These are phyloP conservation scores for Neodontobutis hainanensis DNA, from an alignment of 2,113 vertebrate species.

Conservation along the genomic window DNA sequence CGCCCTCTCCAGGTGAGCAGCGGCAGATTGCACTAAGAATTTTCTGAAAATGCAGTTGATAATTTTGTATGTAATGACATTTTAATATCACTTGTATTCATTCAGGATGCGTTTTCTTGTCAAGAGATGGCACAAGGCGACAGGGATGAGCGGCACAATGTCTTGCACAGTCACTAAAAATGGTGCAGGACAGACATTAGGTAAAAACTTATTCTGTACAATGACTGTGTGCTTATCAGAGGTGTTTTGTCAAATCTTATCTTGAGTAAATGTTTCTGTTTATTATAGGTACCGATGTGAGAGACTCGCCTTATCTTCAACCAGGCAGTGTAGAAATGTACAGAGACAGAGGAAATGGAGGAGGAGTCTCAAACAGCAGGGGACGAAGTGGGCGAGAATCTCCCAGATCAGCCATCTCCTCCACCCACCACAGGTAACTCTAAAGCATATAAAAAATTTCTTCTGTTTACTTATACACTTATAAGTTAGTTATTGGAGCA, in stretches of 20 bases:
- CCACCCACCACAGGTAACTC: conserved; percentile 81
- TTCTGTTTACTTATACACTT: background rate
- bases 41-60: no score
- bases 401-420: conserved; percentile 80
- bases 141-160: conserved; percentile 72
- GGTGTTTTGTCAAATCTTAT: background rate
- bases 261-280: background rate
- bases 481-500: background rate
- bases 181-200: conserved; percentile 80
- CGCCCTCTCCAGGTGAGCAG: conserved; percentile 88
- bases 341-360: conserved; percentile 76
- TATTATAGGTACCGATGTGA: conserved; percentile 81
- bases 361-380: conserved; percentile 71
- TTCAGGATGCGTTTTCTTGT: conserved; percentile 95
- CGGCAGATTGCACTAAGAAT: background rate
- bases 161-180: conserved; percentile 79
- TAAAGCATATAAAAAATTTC: background rate
- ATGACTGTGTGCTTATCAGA: background rate
- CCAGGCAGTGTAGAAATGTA: conserved; percentile 82
- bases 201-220: conserved; percentile 56
- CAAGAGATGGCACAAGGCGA: conserved; percentile 89
- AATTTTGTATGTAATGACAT: no score
- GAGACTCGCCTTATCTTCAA: conserved; percentile 84
- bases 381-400: conserved; percentile 87
- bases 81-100: background rate